Percentiles rank a stretch among this genome's conserved stretches.
phyloP scores from a whole-genome alignment of 2,113 vertebrate species.

The Spilogale gracilis region DNA sequence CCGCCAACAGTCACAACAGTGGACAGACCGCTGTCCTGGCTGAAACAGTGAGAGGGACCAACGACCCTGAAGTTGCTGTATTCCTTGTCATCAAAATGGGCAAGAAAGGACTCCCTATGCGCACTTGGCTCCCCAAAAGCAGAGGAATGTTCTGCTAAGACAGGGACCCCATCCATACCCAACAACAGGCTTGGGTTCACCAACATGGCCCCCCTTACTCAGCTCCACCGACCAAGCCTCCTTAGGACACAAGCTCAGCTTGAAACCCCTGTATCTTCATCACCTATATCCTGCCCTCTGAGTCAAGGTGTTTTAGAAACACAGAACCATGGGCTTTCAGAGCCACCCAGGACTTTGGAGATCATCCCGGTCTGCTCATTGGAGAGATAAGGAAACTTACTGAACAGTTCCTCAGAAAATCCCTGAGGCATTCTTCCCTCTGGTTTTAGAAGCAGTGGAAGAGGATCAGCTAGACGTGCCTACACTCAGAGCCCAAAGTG shows the following conservation, averaged over 20 bases:
- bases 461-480: neutral
- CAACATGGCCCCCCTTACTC: neutral
- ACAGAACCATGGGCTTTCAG: neutral
- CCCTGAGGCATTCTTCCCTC: neutral
- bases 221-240: neutral
- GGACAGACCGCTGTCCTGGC: no score
- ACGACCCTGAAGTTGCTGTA: neutral
- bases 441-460: neutral
- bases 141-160: neutral
- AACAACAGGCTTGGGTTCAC: neutral
- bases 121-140: neutral
- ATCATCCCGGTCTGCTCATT: neutral
- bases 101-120: neutral
- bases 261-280: rapidly evolving
- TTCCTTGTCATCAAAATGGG: neutral
- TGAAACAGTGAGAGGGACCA: rapidly evolving
- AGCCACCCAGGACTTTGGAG: neutral
- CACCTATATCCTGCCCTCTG: neutral
- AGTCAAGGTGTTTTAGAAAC: neutral
- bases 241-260: neutral
- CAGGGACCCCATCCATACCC: neutral
- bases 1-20: neutral
- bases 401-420: neutral
- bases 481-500: neutral
- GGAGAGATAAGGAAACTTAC: neutral